Evolutionary conservation across 1,140 invertebrate genomes (phyloP), one percentile per base, ranked within the genome.

Genomic region (Drosophila pachea): DNA sequence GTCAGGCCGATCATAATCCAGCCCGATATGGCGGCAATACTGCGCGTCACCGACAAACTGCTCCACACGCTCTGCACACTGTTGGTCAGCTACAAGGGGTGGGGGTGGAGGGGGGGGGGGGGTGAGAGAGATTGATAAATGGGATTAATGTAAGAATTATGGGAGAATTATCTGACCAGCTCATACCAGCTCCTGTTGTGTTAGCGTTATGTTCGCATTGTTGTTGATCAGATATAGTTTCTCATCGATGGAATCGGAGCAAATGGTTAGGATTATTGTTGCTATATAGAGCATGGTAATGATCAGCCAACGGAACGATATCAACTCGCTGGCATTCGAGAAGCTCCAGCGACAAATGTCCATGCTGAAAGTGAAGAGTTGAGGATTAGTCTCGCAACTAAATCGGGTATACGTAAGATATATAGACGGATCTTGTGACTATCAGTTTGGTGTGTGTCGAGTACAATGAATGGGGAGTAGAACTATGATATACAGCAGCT

Each of bases 281-380:
- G 86, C 88, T 68, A 89, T 79, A 55, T 89, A 89, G 54, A 89
- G 89, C 89, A 89, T 89, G 36, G 89, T 87, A 48, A 89, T 88
- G 48, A 89, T 89, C 16, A 89, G 74, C 88, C 86, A 89, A 35
- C 88, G 88, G 45, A 89, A 89, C 33, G 89, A 89, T 45, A 89
- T 82, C 49, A 88, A 60, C 71, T 89, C 88, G 29, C 77, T 76
- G 49, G 88, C 86, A 74, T 89, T 88, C 38, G 86, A 81, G 60
- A 89, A 77, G 76, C 79, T 79, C 78, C 87, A 84, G 54, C 78
- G 88, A 71, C 88, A 89, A 55, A 89, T 81, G 56, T 89, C 88
- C 88, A 89, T 89, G 45, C 89, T 89, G 54, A 2, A 72, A 65
- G 11, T 1, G 33, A 29, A 2, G 40, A 22, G 29, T 7, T 11